Base-by-base conservation (phyloP, 2,113 vertebrate genomes). In the Caranx ignobilis region DNA sequence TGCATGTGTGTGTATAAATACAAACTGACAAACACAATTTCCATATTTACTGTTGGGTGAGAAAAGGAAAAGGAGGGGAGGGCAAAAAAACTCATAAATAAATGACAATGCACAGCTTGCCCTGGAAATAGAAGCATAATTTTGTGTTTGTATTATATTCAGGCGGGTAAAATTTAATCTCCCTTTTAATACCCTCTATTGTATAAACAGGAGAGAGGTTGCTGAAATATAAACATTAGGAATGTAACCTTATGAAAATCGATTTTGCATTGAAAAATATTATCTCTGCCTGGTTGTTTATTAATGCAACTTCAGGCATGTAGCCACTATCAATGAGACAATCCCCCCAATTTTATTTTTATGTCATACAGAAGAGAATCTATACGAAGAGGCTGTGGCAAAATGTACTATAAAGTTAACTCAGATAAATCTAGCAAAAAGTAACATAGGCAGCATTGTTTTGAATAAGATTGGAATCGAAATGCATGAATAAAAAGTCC, bases 81-180 rank as follows among this genome's bases (percentile, higher is more conserved):
- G 94, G 96, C 92, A 94, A 96, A 90, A 96, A 95, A 54, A 9
- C 95, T 97, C 96, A 98, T 98, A 99, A 97, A 98, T 98, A 97
- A 98, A 96, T 97, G 93, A 97, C 96, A 97, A 96, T 97, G 95
- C 92, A 91, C 89, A 93, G 92, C 94, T 96, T 95, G 94, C 93
- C 91, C 92, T 94, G 95, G 94, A 96, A 97, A 97, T 94, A 94
- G 95, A 95, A 95, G 96, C 96, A 96, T 96, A 96, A 97, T 97
- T 97, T 96, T 96, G 93, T 95, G 95, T 97, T 97, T 96, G 96
- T 95, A 96, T 97, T 96, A 97, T 95, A 96, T 95, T 96, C 94
- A 89, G 91, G 94, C 90, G 90, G 96, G 93, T 95, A 96, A 96
- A 97, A 97, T 97, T 95, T 96, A 97, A 97, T 98, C 96, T 97